These are phyloP conservation scores for Caenorhabditis sp. DNA, from an alignment of 2,888 invertebrate species.

Conservation along the genomic window DNA sequence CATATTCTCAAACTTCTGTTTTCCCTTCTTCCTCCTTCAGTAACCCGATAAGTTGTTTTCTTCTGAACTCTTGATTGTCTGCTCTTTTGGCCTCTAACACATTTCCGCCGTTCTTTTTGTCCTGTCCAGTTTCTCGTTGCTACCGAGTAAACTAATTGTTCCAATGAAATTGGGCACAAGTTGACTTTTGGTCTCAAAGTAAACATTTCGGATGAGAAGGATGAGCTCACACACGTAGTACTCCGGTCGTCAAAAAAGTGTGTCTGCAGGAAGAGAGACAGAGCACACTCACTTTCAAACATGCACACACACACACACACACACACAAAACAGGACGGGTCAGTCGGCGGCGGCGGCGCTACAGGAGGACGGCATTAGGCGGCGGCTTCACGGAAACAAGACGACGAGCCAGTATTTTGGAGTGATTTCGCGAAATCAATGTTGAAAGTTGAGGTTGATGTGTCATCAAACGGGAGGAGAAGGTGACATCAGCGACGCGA, in stretches of 20 bases:
- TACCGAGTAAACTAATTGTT: slow-evolving; percentile 31
- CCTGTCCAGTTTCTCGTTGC: background rate
- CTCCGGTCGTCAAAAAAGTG: slow-evolving; percentile 50
- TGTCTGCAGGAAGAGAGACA: slow-evolving; percentile 29
- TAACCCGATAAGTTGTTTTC: slow-evolving; percentile 5
- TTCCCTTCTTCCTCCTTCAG: background rate
- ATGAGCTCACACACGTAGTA: slow-evolving; percentile 47
- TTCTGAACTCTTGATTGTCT: slow-evolving; percentile 11
- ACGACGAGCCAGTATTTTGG: slow-evolving; percentile 35
- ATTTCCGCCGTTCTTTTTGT: background rate
- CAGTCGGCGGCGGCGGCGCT: slow-evolving; percentile 35
- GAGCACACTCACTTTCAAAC: slow-evolving; percentile 36
- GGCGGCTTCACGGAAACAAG: slow-evolving; percentile 42
- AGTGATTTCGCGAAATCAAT: slow-evolving; percentile 46
- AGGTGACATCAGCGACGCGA: slow-evolving; percentile 38
- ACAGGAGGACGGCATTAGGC: slow-evolving; percentile 30
- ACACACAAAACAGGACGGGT: slow-evolving; percentile 47
- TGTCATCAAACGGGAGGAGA: slow-evolving; percentile 31
- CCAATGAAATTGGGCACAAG: slow-evolving; percentile 32
- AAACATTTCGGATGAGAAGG: slow-evolving; percentile 24
- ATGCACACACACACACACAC: slow-evolving; percentile 24
- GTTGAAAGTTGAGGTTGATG: slow-evolving; percentile 47
- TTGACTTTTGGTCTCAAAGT: slow-evolving; percentile 52
- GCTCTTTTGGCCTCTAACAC: slow-evolving; percentile 15
- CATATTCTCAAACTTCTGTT: no score